Evolutionary conservation across 2,113 vertebrate species (phyloP), one percentile per base, ranked within the genome.

Genomic region (Crypturellus undulatus): DNA sequence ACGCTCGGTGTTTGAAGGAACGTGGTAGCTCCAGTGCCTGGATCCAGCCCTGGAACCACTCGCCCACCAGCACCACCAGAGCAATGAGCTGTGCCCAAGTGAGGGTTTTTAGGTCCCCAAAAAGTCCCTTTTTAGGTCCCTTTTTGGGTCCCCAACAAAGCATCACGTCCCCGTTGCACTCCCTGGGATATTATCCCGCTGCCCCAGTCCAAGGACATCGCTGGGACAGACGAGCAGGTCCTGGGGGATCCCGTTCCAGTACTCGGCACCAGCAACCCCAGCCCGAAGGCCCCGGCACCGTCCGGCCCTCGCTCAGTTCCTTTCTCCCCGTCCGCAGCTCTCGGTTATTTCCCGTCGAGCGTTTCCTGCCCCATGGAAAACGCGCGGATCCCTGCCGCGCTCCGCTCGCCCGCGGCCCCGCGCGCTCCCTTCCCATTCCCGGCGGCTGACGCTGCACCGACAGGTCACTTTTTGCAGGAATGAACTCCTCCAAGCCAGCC

Each of bases 281-380:
- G 22, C n/a, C 30, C 32, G 20, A 51, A 26, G 28, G 34, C 69
- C 49, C 2, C 24, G 1, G 22, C 38, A 3, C 62, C 10, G 62
- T 4, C 24, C 62, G 11, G 62, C 56, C 49, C 49, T 42, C 4
- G 77, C 43, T 67, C 51, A 13, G 43, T 36, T 86, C 70, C 92
- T 84, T 84, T 72, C 75, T 54, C 83, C 69, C 89, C 0, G 54
- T 90, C 92, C 94, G 94, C 89, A 90, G 92, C 82, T 94, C 92
- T 83, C 12, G 5, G 81, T 64, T 62, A 40, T 45, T 89, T 95
- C 86, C 89, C 89, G 25, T 59, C 19, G 12, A 67, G 56, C 65
- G 1, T 84, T 95, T 94, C 92, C 94, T 62, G 67, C 72, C 22
- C 77, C 69, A 32, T 6, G 47, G 36, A 43, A 47, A 77, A 7